A percentile compares a stretch with the other conserved stretches of the same genome.
These are phyloP conservation scores for Zaprionus capensis DNA, from an alignment of 1,140 invertebrate genomes.

Conservation along the genomic window DNA sequence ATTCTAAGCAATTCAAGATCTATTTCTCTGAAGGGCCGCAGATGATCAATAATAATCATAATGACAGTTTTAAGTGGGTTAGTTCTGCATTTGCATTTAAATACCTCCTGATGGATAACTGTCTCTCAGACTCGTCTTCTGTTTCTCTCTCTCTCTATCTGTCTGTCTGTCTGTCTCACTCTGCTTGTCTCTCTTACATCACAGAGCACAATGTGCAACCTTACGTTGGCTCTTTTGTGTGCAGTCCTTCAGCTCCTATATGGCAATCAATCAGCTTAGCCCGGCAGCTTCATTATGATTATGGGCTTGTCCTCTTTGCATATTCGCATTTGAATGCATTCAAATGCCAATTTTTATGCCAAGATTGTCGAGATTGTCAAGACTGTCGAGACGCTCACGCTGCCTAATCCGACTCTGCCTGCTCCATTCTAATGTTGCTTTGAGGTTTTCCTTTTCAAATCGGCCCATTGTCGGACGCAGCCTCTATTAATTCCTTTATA, in stretches of 20 bases:
- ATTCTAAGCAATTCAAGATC: conserved; percentile 46
- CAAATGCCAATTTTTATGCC: conserved; percentile 76
- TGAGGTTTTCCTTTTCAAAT: conserved; percentile 63
- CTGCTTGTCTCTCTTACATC: conserved; percentile 55
- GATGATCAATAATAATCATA: conserved; percentile 83
- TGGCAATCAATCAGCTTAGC: conserved; percentile 78
- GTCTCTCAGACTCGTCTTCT: conserved; percentile 9
- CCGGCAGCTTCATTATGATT: conserved; percentile 74
- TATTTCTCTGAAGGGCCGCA: conserved; percentile 34
- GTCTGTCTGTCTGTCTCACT: neutral
- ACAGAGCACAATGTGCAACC: conserved; percentile 51
- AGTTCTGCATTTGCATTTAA: conserved; percentile 70
- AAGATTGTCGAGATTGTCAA: conserved; percentile 68
- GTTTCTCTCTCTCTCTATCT: neutral
- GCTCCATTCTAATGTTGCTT: conserved; percentile 46
- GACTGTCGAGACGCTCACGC: conserved; percentile 1
- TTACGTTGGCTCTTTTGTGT: conserved; percentile 30
- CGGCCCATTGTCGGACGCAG: conserved; percentile 54
- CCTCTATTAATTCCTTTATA: conserved; percentile 79
- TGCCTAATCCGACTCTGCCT: conserved; percentile 57
- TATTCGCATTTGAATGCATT: conserved; percentile 67
- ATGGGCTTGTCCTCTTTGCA: conserved; percentile 53
- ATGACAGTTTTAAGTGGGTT: conserved; percentile 81
- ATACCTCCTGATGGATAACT: conserved; percentile 73
- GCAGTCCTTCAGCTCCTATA: conserved; percentile 32